Percentiles rank a stretch among this genome's conserved stretches.
Evolutionary conservation across 2,797 vertebrate species (phyloP).

Genomic region (Anableps anableps): DNA sequence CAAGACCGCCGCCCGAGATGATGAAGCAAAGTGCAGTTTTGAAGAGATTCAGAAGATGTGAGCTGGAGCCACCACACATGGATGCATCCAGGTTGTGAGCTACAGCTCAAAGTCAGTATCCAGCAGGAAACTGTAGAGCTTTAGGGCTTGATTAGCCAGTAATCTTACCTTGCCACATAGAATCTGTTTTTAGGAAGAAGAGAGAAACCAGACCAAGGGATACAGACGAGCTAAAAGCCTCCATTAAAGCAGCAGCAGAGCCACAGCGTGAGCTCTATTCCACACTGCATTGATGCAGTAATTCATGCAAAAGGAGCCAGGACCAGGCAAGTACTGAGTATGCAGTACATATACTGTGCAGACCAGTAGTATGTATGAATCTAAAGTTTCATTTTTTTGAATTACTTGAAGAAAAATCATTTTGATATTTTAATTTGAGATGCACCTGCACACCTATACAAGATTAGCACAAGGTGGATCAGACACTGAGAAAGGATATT

Average conservation of each 20-base stretch:
- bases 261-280: not conserved
- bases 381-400: not conserved
- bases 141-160: too few relatives aligned
- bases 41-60: not conserved
- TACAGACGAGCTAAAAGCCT: not conserved
- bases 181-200: too few relatives aligned
- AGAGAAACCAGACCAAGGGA: too few relatives aligned
- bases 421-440: not conserved
- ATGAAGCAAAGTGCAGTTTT: not conserved
- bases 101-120: too few relatives aligned
- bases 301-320: not conserved
- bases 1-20: not conserved
- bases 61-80: not conserved
- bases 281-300: not conserved
- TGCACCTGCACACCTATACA: not conserved
- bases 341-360: not conserved
- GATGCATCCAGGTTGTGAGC: not conserved
- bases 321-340: not conserved
- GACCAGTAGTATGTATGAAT: not conserved
- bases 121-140: too few relatives aligned
- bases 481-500: not conserved
- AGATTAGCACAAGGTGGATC: not conserved
- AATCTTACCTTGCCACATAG: too few relatives aligned
- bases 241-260: not conserved
- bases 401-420: not conserved